Evolutionary conservation across 2,113 vertebrate genomes (phyloP), one percentile per base, ranked within the genome.

Genomic region (Phaethornis superciliosus): DNA sequence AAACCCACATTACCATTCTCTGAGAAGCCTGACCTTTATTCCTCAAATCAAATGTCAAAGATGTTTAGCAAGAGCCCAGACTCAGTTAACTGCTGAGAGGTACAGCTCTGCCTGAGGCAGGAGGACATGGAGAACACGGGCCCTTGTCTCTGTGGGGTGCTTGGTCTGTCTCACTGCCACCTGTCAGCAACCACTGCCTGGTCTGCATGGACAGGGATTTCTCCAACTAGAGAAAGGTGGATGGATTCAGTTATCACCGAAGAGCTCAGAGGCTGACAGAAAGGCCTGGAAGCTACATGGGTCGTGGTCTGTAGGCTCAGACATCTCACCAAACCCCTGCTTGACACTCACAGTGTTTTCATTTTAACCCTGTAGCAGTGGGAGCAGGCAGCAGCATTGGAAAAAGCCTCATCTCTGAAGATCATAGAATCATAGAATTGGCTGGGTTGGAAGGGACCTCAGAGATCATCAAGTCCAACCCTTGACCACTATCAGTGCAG

Each of bases 11-110:
- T 90, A 59, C 33, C 37, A 46, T 78, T 88, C 80, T 92, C 10
- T 0, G 67, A 76, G 59, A 79, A 94, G 22, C 42, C 82, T 94
- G 90, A 95, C 85, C 82, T 96, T 95, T 96, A 74, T 77, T 92
- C 52, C 79, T 90, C 60, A 78, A 85, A 92, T 81, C 94, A 96
- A 96, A 94, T 95, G 82, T 92, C 92, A 93, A 78, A 63, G 71
- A 74, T 68, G 42, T 60, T 94, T 67, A 81, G 72, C 52, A 63
- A 40, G 68, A 90, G 33, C 40, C 68, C 56, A 46, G 67, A n/a
- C 24, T 81, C 14, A 1, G 14, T 78, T 82, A 90, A 37, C 72
- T 78, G 90, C 76, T 63, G 75, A 28, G 62, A 83, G 72, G 22
- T 91, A 17, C 56, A 1, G 5, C 78, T 60, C 49, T 42, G 54